Base-by-base conservation (phyloP, 2,797 vertebrate species). In the Chelonia mydas region DNA sequence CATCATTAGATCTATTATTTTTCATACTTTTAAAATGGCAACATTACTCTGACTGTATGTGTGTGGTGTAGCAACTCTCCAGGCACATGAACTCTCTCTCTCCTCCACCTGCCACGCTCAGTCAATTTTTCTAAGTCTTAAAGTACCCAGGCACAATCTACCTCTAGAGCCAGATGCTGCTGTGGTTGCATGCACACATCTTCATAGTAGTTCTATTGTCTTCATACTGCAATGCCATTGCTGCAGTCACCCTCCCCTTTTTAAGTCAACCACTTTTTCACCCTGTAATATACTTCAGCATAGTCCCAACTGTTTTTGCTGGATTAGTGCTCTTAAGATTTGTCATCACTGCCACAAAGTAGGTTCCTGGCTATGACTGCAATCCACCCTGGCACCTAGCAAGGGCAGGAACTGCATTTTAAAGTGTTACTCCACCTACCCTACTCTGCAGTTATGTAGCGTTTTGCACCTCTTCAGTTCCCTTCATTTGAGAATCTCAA, bases 181-280 rank as follows among this genome's bases (percentile, higher is more conserved):
- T 31, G 74, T 87, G 37, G 11, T 33, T 94, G 57, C 57, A 4
- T 3, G 33, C 23, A 37, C 11, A 49, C 1, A 2, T 1, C 0
- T 68, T 68, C 65, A 37, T 37, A 37, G n/a, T 5, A 68, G n/a
- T 19, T 37, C 9, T 68, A 37, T 68, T 68, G 9, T 68, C 33
- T 68, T 68, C 10, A 11, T 65, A 76, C 72, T 8, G 3, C 16
- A 82, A 79, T 41, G 80, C 23, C 37, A 55, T 13, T 50, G 19
- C 17, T 81, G 45, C 54, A 88, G 50, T 28, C 51, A 25, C 28
- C 23, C 37, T 81, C 51, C 9, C 37, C 16, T 41, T 55, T 83
- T 49, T 27, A 25, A 33, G 37, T 72, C n/a, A 41, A 41, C 10
- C n/a, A 23, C 5, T 23, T 72, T 72, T 72, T 17, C 17, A 72